Evolutionary conservation across 2,113 vertebrate species (phyloP).

Genomic region (Sceloporus undulatus): DNA sequence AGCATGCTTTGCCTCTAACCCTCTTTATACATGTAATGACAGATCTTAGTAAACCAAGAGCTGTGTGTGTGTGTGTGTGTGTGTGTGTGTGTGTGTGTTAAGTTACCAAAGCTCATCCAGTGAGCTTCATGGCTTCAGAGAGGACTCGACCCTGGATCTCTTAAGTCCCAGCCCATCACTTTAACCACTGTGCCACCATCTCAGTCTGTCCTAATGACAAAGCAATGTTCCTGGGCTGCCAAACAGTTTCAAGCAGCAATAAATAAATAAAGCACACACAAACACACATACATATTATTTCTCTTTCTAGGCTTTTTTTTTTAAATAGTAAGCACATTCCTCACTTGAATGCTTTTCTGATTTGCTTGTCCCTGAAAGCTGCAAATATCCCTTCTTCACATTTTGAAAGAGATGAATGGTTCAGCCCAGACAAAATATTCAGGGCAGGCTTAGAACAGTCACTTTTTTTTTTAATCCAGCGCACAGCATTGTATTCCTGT

Average conservation of each 20-base stretch:
- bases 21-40: background rate
- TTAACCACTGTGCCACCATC: background rate
- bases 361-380: background rate
- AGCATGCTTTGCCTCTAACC: slow-evolving; percentile 21
- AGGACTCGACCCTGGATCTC: too few species aligned
- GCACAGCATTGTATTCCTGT: background rate
- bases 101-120: too few species aligned
- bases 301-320: background rate
- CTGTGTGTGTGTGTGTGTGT: too few species aligned
- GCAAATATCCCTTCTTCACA: background rate
- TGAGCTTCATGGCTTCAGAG: too few species aligned
- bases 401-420: background rate
- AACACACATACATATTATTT: too few species aligned
- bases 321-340: background rate
- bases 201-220: background rate
- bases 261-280: too few species aligned
- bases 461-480: too few species aligned
- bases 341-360: background rate
- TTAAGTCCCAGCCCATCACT: too few species aligned
- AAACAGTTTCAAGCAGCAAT: too few species aligned
- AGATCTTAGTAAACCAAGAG: background rate
- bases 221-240: too few species aligned
- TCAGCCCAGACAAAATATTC: background rate
- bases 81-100: too few species aligned
- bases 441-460: background rate